Conservation (phyloP, 2,888 invertebrate genomes). For the Saturnia pavonia region DNA sequence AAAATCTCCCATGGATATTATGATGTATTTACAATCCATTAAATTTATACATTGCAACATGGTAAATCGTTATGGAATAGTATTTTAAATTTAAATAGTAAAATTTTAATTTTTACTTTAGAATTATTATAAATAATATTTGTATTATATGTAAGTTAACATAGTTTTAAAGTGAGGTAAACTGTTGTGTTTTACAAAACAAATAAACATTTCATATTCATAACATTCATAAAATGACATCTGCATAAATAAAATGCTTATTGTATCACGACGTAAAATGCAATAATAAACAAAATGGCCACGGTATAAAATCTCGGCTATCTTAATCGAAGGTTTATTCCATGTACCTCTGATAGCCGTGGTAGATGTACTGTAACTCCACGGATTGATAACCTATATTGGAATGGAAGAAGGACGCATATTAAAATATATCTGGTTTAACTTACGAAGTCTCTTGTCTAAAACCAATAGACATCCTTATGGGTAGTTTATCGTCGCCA, state of each 20-base stretch:
- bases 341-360: too few relatives aligned
- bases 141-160: neutral
- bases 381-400: too few relatives aligned
- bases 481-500: too few relatives aligned
- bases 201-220: neutral
- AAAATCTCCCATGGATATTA: neutral
- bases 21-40: neutral
- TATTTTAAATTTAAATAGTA: neutral
- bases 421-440: too few relatives aligned
- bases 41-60: slow-evolving; percentile 4
- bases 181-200: neutral
- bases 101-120: neutral
- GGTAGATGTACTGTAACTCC: too few relatives aligned
- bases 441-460: too few relatives aligned
- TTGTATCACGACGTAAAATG: neutral
- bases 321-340: neutral
- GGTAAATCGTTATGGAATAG: neutral
- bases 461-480: too few relatives aligned
- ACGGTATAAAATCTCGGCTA: too few relatives aligned
- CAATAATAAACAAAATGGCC: neutral
- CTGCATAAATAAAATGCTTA: neutral
- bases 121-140: neutral
- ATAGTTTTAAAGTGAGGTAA: neutral
- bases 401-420: too few relatives aligned
- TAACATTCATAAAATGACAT: neutral